A percentile compares a stretch with the other conserved stretches of the same genome.
Evolutionary conservation across 1,140 invertebrate species (phyloP).

Genomic region (Luehdorfia chinensis): DNA sequence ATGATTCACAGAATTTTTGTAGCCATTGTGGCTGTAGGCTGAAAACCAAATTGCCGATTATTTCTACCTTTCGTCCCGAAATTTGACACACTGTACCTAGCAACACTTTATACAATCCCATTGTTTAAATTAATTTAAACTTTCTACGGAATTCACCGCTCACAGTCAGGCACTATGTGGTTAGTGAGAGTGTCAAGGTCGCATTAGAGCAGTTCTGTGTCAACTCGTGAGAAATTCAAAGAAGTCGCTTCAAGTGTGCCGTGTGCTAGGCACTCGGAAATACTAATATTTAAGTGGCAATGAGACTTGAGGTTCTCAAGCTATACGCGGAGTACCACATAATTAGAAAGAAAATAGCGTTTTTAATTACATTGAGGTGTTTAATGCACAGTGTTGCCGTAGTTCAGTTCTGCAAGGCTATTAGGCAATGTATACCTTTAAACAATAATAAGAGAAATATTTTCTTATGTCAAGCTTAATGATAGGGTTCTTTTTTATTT

Average conservation of each 20-base stretch:
- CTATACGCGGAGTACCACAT: background rate
- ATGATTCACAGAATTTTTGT: too few species aligned
- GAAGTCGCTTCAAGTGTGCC: conserved; percentile 27
- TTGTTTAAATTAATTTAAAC: too few species aligned
- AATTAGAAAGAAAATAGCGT: conserved; percentile 6
- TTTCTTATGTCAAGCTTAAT: too few species aligned
- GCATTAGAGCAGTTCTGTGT: conserved; percentile 23
- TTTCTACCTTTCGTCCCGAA: too few species aligned
- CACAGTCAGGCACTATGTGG: conserved; percentile 31
- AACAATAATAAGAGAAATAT: too few species aligned
- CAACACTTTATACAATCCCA: too few species aligned
- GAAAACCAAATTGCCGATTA: too few species aligned
- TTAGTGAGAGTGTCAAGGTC: conserved; percentile 43
- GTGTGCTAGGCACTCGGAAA: conserved; percentile 19
- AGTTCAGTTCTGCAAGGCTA: too few species aligned
- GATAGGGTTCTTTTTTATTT: background rate
- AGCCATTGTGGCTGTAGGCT: too few species aligned
- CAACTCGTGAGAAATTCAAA: conserved; percentile 38
- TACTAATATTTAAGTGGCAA: conserved; percentile 25
- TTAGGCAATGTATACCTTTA: too few species aligned
- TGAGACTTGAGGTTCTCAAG: conserved; percentile 13
- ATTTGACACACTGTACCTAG: too few species aligned
- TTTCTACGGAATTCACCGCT: too few species aligned
- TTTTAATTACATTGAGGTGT: conserved; percentile 11
- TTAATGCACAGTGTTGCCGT: conserved; percentile 8